Evolutionary conservation across 2,888 invertebrate species (phyloP).

Genomic region (Lochmaea capreae): DNA sequence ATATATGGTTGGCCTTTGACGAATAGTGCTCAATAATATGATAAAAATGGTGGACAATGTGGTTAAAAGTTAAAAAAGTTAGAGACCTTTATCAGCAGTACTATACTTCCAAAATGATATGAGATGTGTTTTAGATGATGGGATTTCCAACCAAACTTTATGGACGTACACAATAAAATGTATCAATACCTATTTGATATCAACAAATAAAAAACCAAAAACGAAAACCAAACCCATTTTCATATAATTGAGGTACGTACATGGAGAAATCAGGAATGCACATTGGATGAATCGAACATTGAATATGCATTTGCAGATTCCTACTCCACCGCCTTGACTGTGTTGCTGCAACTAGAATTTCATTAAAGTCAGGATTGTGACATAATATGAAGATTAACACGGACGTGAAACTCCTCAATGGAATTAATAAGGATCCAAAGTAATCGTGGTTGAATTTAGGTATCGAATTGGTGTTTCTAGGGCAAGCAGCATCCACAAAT

Average conservation of each 20-base stretch:
- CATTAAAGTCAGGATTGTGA: constrained; percentile 22
- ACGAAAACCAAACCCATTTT: neutral
- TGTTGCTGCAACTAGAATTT: constrained; percentile 22
- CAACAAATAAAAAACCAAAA: too few species aligned
- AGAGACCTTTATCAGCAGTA: too few species aligned
- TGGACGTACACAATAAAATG: too few species aligned
- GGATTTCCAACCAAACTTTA: too few species aligned
- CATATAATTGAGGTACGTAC: neutral
- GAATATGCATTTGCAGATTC: constrained; percentile 29
- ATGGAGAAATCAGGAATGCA: constrained; percentile 21
- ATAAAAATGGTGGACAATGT: too few species aligned
- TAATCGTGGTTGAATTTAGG: constrained; percentile 22
- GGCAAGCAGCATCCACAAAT: neutral
- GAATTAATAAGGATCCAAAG: constrained; percentile 15
- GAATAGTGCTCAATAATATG: too few species aligned
- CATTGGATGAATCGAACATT: constrained; percentile 5
- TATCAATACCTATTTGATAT: too few species aligned
- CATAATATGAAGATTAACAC: constrained; percentile 22
- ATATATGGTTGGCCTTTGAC: too few species aligned
- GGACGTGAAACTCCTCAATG: neutral
- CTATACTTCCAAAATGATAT: too few species aligned
- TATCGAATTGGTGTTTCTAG: constrained; percentile 20
- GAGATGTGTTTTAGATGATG: too few species aligned
- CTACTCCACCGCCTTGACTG: constrained; percentile 13
- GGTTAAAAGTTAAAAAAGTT: too few species aligned